These are phyloP conservation scores for Drosophila cracens DNA, from an alignment of 2,888 invertebrate species.

Conservation along the genomic window DNA sequence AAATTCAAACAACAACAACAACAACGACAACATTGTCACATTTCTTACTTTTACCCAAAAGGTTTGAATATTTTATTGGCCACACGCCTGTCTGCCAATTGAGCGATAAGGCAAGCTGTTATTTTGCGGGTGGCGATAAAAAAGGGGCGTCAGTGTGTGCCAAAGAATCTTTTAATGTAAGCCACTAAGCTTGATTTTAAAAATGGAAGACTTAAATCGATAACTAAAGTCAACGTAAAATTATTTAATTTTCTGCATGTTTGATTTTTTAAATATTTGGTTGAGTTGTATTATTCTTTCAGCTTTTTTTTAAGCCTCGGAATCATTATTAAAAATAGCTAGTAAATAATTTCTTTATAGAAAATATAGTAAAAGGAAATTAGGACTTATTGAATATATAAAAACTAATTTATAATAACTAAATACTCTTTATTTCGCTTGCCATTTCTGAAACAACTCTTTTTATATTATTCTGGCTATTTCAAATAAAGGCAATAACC, in stretches of 20 bases:
- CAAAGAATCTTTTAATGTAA: slow-evolving; percentile 34
- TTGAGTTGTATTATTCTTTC: neutral
- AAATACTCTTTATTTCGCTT: neutral
- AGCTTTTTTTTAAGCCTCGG: neutral
- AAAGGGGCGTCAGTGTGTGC: neutral
- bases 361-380: neutral
- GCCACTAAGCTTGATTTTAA: slow-evolving; percentile 15
- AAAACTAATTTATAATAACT: neutral
- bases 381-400: neutral
- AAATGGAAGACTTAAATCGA: neutral
- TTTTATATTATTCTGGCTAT: neutral
- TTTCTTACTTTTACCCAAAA: slow-evolving; percentile 8
- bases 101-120: slow-evolving; percentile 56
- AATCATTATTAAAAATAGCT: neutral
- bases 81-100: slow-evolving; percentile 59
- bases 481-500: neutral
- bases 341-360: neutral
- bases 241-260: neutral
- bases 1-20: slow-evolving; percentile 6
- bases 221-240: neutral
- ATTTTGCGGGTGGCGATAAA: neutral
- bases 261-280: neutral
- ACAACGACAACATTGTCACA: neutral
- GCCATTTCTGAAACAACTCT: slow-evolving; percentile 2
- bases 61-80: slow-evolving; percentile 73